Evolutionary conservation across 2,888 invertebrate genomes (phyloP), one percentile per base, ranked within the genome.

Genomic region (Meteorus cinctellus): DNA sequence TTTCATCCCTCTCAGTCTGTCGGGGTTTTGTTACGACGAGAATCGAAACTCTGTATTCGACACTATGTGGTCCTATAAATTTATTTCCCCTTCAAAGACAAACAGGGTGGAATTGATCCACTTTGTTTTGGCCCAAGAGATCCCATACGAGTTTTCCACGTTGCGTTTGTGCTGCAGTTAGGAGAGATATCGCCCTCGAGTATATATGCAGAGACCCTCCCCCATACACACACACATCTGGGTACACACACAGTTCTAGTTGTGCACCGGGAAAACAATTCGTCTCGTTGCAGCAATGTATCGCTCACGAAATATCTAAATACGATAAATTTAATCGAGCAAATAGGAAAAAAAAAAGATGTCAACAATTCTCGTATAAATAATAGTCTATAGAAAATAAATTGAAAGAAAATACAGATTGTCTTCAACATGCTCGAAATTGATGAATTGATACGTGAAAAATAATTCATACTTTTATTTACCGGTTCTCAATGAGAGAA

Each of bases 61-160:
- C 72, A 62, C 45, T 34, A 24, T 34, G 55, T 45, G 1, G 71
- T 74, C 78, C 78, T 77, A 81, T 83, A 84, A 83, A 84, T 84
- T 82, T 80, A 75, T 79, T 81, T 84, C 79, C 65, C 74, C 81
- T 73, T 82, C 81, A 80, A 82, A 82, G 79, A 78, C 82, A 84
- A 84, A 82, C 84, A 81, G 81, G 80, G 79, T 82, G 81, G 81
- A 84, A 83, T 84, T 83, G 83, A 84, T 84, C 80, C 81, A 78
- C 82, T 84, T 78, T 79, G 75, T 79, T 81, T 80, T 78, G 70
- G 66, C 70, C 59, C 19, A 68, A 48, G 34, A 31, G 59, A 55
- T 31, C 62, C n/a, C 41, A 36, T 45, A 62, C 66, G 51, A 45
- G 55, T 19, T 31, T 24, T 55, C 55, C 19, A 55, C 55, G 10